Evolutionary conservation across 1,140 invertebrate genomes (phyloP).

Genomic region (Caerostris extrusa): DNA sequence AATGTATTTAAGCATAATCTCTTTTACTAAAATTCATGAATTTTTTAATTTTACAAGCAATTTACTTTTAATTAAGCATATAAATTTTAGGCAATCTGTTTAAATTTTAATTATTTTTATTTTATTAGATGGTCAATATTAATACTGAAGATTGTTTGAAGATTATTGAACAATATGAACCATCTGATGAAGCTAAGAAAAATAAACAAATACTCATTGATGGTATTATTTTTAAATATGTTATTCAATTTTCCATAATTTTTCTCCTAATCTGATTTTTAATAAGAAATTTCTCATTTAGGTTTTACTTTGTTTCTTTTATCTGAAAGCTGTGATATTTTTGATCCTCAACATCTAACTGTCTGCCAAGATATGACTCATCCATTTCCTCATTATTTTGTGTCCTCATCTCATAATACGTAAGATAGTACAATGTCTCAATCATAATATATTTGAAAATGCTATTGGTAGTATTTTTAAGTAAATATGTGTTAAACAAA

Average conservation of each 20-base stretch:
- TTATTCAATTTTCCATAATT: background rate
- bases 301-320: constrained; percentile 85
- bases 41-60: background rate
- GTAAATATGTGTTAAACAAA: too few species aligned
- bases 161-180: constrained; percentile 85
- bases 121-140: constrained; percentile 83
- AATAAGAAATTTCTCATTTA: constrained; percentile 78
- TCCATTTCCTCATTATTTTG: constrained; percentile 84
- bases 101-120: background rate
- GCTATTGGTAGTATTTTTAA: too few species aligned
- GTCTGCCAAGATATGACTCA: constrained; percentile 84
- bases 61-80: background rate
- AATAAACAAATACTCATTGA: constrained; percentile 85
- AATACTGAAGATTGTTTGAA: constrained; percentile 83
- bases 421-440: constrained; percentile 75
- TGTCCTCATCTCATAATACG: constrained; percentile 84
- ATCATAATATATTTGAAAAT: too few species aligned
- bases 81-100: background rate
- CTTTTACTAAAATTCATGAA: too few species aligned
- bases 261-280: background rate
- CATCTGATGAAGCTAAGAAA: constrained; percentile 84
- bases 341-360: constrained; percentile 81
- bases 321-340: constrained; percentile 85
- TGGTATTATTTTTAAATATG: constrained; percentile 81
- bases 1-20: background rate